Evolutionary conservation across 92 coral and sea anemone genomes (phyloP).

Genomic region (Micromussa lordhowensis): DNA sequence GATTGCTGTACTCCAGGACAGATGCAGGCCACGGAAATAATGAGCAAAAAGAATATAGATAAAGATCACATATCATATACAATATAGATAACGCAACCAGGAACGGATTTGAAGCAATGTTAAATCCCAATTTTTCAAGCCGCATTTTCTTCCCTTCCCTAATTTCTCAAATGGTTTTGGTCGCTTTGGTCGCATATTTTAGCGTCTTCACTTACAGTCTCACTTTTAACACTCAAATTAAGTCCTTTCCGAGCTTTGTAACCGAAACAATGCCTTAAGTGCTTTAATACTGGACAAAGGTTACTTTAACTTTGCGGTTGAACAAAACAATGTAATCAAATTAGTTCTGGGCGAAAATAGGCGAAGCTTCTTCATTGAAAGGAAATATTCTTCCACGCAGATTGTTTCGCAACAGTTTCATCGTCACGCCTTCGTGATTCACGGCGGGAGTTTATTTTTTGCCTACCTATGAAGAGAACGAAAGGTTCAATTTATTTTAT

Average conservation of each 20-base stretch:
- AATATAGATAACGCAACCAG: background rate
- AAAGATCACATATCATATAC: background rate
- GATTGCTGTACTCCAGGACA: background rate
- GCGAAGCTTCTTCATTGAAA: background rate
- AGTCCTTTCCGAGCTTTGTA: background rate
- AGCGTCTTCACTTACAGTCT: background rate
- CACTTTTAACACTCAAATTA: background rate
- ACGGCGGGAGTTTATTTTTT: background rate
- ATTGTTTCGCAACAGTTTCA: background rate
- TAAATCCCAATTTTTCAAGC: background rate
- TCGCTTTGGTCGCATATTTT: constrained; percentile 1
- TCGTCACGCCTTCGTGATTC: background rate
- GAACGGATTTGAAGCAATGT: background rate
- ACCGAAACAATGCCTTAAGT: background rate
- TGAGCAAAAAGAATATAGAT: background rate
- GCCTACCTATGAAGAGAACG: background rate
- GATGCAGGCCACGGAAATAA: background rate
- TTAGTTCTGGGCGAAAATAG: background rate
- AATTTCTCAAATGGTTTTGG: background rate
- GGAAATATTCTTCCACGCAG: background rate
- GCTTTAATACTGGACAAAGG: background rate
- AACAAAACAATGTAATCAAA: background rate
- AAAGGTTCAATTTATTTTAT: background rate
- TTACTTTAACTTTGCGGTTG: background rate
- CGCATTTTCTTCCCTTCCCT: background rate